Conservation (phyloP, 2,888 invertebrate species). For the Hymenopus coronatus region DNA sequence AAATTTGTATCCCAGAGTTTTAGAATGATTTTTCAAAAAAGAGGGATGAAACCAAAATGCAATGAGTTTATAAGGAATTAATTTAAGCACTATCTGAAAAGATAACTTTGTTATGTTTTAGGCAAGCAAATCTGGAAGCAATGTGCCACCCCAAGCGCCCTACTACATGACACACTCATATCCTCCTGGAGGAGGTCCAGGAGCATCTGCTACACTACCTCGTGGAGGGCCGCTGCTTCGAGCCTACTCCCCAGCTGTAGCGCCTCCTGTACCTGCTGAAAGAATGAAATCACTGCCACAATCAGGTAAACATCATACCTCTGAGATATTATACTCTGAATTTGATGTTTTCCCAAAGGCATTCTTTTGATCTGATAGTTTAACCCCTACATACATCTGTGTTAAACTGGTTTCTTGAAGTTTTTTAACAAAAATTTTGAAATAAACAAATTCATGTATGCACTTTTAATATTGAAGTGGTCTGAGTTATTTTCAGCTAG, state of each 20-base stretch:
- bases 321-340: no score
- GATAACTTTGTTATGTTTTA: not conserved
- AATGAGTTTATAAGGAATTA: no score
- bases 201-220: slow-evolving; percentile 60
- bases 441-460: no score
- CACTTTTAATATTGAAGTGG: no score
- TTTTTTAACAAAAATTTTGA: no score
- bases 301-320: slow-evolving; percentile 43
- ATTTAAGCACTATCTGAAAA: no score
- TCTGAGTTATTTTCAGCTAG: no score
- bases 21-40: no score
- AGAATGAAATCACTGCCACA: slow-evolving; percentile 54
- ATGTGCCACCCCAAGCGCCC: slow-evolving; percentile 45
- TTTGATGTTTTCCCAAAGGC: not conserved
- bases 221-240: slow-evolving; percentile 61
- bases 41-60: no score
- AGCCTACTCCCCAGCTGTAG: slow-evolving; percentile 65
- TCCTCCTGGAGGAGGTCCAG: slow-evolving; percentile 39
- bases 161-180: slow-evolving; percentile 61
- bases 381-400: no score
- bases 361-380: not conserved
- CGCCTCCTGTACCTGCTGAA: slow-evolving; percentile 58
- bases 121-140: slow-evolving; percentile 41
- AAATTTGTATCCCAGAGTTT: no score
- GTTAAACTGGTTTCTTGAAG: no score